Evolutionary conservation across 1,140 invertebrate species (phyloP).

Genomic region (Stegodyphus mimosarum): DNA sequence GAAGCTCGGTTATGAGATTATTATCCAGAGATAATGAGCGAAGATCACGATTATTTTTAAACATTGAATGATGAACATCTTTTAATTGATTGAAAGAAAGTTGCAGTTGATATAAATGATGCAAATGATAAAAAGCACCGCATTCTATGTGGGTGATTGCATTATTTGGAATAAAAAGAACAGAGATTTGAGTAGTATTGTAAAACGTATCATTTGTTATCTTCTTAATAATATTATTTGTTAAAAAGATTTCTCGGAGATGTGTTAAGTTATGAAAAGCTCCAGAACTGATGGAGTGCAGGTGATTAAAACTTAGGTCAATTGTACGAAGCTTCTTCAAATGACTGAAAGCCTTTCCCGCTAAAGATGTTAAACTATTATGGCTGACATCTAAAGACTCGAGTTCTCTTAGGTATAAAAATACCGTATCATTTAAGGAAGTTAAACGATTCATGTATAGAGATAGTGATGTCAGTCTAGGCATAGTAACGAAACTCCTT

Average conservation of each 20-base stretch:
- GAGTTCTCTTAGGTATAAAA: conserved; percentile 78
- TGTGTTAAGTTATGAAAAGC: conserved; percentile 83
- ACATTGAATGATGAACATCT: conserved; percentile 78
- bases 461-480: conserved; percentile 81
- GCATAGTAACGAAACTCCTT: conserved; percentile 82
- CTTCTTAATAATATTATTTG: conserved; percentile 90
- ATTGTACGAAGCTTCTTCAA: conserved; percentile 82
- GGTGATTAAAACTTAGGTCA: conserved; percentile 87
- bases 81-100: conserved; percentile 88
- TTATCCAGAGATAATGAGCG: conserved; percentile 89
- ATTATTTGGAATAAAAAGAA: conserved; percentile 89
- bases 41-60: conserved; percentile 79
- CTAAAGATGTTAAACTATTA: conserved; percentile 77
- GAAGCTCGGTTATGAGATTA: conserved; percentile 85
- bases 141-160: conserved; percentile 81
- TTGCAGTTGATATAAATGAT: conserved; percentile 83
- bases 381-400: conserved; percentile 88
- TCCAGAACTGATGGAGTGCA: conserved; percentile 81
- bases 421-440: conserved; percentile 80
- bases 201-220: conserved; percentile 83
- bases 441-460: conserved; percentile 87
- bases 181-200: conserved; percentile 79
- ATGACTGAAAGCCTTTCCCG: conserved; percentile 74
- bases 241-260: conserved; percentile 84
- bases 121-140: conserved; percentile 78